These are phyloP conservation scores for Drosophila littoralis DNA, from an alignment of 1,140 invertebrate species.

Conservation along the genomic window DNA sequence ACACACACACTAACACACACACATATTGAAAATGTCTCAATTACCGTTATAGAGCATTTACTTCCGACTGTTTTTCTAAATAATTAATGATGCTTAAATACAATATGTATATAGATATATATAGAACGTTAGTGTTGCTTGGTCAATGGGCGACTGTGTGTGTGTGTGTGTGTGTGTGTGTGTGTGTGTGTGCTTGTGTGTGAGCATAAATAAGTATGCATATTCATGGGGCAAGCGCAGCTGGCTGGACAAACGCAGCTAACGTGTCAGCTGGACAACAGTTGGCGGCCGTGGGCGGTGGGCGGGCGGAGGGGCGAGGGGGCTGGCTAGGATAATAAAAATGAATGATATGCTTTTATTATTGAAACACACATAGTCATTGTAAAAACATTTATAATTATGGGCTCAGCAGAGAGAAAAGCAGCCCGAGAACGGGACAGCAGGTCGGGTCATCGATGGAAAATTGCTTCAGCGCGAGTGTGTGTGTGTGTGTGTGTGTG, in stretches of 20 bases:
- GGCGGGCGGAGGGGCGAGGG: background rate
- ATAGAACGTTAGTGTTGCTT: background rate
- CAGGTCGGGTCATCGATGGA: constrained; percentile 31
- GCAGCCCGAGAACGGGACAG: constrained; percentile 10
- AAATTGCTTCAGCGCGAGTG: background rate
- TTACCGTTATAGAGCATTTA: constrained; percentile 78
- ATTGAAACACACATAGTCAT: constrained; percentile 80
- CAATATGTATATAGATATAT: constrained; percentile 40
- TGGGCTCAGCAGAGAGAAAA: constrained; percentile 28
- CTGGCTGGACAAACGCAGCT: constrained; percentile 37
- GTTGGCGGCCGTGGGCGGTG: background rate
- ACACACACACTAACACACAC: constrained; percentile 13
- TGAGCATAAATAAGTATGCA: constrained; percentile 67
- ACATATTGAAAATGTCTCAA: constrained; percentile 82
- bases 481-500: constrained; percentile 6
- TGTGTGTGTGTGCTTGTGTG: constrained; percentile 21
- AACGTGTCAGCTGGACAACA: constrained; percentile 54
- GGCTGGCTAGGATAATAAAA: constrained; percentile 65
- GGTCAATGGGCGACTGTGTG: background rate
- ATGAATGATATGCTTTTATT: constrained; percentile 82
- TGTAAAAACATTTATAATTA: constrained; percentile 82
- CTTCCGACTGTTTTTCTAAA: constrained; percentile 80
- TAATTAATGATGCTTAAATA: constrained; percentile 82
- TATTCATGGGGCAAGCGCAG: constrained; percentile 47
- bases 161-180: background rate